Evolutionary conservation across 1,140 invertebrate species (phyloP), one percentile per base, ranked within the genome.

Genomic region (Calycopis cecrops): DNA sequence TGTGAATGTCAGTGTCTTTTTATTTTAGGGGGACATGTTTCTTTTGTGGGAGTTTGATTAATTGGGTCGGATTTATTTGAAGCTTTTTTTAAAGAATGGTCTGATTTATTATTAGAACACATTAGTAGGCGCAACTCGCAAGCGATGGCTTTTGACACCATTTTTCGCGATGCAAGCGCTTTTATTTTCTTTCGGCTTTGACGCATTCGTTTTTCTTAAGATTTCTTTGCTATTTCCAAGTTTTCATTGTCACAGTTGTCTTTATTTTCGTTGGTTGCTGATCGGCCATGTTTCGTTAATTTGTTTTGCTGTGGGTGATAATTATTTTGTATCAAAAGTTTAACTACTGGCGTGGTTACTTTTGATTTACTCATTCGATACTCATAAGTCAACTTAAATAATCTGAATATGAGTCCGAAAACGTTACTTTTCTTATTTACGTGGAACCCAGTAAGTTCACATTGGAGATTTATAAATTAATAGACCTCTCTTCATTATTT

Each of bases 1-100:
- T 77, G 68, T 80, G 70, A 75, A 81, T 85, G 76, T 79, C 60
- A 62, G 47, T 73, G 60, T 64, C 65, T 74, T 63, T 69, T 69
- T 65, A 62, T 59, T 59, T 54, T 60, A 55, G 53, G 52, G 62
- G 48, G 59, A 59, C 51, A 57, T 64, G 44, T 38, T 64, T 68
- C 52, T 65, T 37, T 71, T 71, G 17, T 53, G 49, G 62, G 38
- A 51, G 14, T 60, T 38, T 33, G 35, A 47, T 16, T 73, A 56
- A 79, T 77, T 78, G 68, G 74, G 67, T 67, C 42, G 48, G 38
- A 34, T 57, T 61, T 52, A 50, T 35, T 63, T 66, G 55, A 50
- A 37, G 56, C 56, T 55, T 53, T 51, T 58, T 55, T 34, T 47
- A 55, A 50, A 28, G 11, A 52, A 48, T 42, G 9, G 18, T 28